phyloP scores from a whole-genome alignment of 2,888 invertebrate species.

The Nomada lathburiana region DNA sequence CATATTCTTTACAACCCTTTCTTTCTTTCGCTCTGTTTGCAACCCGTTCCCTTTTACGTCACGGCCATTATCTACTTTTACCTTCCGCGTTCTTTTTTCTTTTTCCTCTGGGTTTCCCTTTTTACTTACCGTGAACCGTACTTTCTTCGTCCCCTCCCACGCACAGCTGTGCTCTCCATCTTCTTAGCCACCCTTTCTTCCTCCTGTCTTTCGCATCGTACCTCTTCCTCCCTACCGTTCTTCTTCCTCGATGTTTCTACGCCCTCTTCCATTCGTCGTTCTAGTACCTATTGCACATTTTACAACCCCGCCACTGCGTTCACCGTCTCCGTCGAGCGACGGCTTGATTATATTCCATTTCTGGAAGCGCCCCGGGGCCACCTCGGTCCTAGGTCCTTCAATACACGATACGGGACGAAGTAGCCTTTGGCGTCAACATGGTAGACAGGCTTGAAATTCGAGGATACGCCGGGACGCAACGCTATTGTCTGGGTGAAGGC shows the following conservation, averaged over 20 bases:
- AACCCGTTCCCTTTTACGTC: background rate
- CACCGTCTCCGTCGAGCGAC: constrained; percentile 46
- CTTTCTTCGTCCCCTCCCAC: no score
- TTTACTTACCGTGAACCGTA: background rate
- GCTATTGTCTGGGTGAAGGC: constrained; percentile 50
- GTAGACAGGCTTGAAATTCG: constrained; percentile 81
- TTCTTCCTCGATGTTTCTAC: background rate
- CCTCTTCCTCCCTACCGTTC: background rate
- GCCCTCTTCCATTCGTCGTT: background rate
- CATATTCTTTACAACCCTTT: constrained; percentile 33
- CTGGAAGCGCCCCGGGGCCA: constrained; percentile 78
- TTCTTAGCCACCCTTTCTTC: background rate
- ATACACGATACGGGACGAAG: constrained; percentile 76
- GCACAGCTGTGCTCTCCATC: background rate
- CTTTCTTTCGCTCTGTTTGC: background rate
- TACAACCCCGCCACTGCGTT: constrained; percentile 41
- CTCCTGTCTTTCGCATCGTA: background rate
- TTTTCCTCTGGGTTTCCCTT: background rate
- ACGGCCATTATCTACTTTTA: background rate
- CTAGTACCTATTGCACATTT: constrained; percentile 49
- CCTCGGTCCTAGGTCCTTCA: constrained; percentile 73
- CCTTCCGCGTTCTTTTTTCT: background rate
- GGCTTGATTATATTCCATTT: constrained; percentile 84
- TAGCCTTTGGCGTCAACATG: constrained; percentile 79
- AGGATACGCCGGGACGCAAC: constrained; percentile 64